Base-by-base conservation (phyloP, 2,888 invertebrate species). In the Trachelus iudaicus region DNA sequence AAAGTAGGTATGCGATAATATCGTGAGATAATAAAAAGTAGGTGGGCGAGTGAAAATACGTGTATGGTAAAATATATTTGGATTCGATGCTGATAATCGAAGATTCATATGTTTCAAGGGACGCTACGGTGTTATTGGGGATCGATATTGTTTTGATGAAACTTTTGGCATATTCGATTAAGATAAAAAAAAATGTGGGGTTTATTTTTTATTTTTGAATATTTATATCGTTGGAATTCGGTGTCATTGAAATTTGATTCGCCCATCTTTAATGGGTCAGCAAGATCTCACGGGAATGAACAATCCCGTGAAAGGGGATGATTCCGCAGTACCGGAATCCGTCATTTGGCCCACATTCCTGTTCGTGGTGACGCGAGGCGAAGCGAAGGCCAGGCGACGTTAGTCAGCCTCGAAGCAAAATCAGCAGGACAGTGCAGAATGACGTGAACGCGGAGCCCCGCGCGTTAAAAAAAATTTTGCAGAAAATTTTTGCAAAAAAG, bases 181-280 rank as follows among this genome's bases (percentile, higher is more conserved):
- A 0, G 35, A 35, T 35, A 35, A 35, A 35, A 11, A 11, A 12
- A 35, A 35, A 11, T 35, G 11, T 35, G 4, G 40, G 6, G 33
- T 33, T 33, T 33, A 33, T 33, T 33, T 33, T 33, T 40, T 40
- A 15, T 40, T 40, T 40, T 4, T 1, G 0, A 40, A 15, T 6
- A 15, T 40, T 15, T 35, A 35, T 35, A 35, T 35, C 35, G 3
- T 35, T 3, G 35, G 1, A 35, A 12, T 35, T 35, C 3, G 35
- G 3, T 35, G 0, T 3, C 12, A 4, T 35, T 35, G 0, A 12
- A 12, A 35, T 35, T 35, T 35, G 3, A 12, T 12, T 35, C 35
- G 35, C 0, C 0, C 12, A 3, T 35, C 3, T 0, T 1, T 12
- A 4, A 35, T 12, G 3, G 35, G 1, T 35, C 3, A 3, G 35